Conservation (phyloP, 2,797 vertebrate genomes). For the Poeciliopsis presidionis region DNA sequence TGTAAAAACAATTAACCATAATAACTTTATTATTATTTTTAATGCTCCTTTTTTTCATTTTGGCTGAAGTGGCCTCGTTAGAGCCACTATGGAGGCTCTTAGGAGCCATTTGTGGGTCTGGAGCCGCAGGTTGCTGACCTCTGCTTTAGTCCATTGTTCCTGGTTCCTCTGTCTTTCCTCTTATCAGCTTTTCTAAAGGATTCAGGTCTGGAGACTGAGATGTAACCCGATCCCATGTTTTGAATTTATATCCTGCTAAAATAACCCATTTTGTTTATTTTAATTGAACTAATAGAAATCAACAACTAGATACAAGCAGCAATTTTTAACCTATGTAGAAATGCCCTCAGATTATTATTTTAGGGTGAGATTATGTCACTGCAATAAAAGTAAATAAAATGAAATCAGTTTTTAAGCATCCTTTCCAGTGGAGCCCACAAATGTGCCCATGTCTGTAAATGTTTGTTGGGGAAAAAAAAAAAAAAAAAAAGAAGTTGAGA, state of each 20-base stretch:
- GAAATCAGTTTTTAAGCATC: neutral
- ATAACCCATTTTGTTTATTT: neutral
- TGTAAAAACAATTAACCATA: too few species aligned
- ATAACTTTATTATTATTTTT: too few species aligned
- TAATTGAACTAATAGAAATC: neutral
- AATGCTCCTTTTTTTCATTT: neutral
- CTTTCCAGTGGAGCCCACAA: neutral
- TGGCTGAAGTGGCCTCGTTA: neutral
- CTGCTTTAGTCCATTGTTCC: neutral
- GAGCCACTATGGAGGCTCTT: neutral
- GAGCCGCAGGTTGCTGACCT: neutral
- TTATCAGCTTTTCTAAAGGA: neutral
- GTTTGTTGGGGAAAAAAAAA: constrained; percentile 1
- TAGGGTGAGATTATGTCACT: neutral
- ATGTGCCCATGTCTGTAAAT: neutral
- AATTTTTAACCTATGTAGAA: neutral
- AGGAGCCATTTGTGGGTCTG: neutral
- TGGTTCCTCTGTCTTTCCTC: neutral
- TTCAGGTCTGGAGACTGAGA: neutral
- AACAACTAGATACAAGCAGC: neutral
- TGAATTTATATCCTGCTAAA: neutral
- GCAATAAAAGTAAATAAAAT: neutral
- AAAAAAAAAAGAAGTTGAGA: constrained; percentile 13
- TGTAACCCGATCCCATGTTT: neutral
- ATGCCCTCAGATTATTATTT: neutral